Evolutionary conservation across 2,797 vertebrate species (phyloP).

Genomic region (Novumbra hubbsi): DNA sequence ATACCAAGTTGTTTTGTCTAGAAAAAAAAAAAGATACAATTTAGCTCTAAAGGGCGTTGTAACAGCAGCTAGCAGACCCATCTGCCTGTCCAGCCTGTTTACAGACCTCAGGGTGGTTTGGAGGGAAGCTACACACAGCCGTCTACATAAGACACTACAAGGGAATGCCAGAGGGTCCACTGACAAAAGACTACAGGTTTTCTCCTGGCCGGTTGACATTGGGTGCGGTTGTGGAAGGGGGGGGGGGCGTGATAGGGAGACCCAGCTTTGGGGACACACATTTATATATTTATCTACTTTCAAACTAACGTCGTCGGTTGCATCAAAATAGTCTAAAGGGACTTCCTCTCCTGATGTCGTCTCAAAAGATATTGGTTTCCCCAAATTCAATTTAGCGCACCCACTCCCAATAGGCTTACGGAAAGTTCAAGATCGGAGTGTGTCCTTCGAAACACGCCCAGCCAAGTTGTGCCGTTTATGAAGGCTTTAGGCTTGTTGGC

Average conservation of each 20-base stretch:
- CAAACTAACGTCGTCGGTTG: background rate
- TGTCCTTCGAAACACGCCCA: too few species aligned
- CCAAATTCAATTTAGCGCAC: background rate
- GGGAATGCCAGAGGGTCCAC: background rate
- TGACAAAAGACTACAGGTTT: background rate
- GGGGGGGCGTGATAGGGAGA: background rate
- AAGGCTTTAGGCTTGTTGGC: too few species aligned
- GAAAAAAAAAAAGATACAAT: constrained; percentile 3
- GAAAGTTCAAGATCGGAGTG: too few species aligned
- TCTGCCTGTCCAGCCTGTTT: background rate
- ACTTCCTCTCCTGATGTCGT: background rate
- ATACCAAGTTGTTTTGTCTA: background rate
- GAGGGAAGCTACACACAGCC: background rate
- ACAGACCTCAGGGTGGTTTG: background rate
- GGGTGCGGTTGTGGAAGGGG: background rate
- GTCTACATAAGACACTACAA: background rate
- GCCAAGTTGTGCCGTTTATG: too few species aligned
- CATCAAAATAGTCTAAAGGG: background rate
- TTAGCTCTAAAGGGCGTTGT: background rate
- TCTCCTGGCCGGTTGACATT: background rate
- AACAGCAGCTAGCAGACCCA: background rate
- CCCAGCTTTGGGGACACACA: background rate
- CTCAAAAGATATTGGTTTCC: too few species aligned
- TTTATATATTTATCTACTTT: too few species aligned
- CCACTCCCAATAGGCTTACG: too few species aligned